Percentiles rank a stretch among this genome's conserved stretches.
These are phyloP conservation scores for Apodemus sylvaticus DNA, from an alignment of 2,113 vertebrate genomes.

Conservation along the genomic window DNA sequence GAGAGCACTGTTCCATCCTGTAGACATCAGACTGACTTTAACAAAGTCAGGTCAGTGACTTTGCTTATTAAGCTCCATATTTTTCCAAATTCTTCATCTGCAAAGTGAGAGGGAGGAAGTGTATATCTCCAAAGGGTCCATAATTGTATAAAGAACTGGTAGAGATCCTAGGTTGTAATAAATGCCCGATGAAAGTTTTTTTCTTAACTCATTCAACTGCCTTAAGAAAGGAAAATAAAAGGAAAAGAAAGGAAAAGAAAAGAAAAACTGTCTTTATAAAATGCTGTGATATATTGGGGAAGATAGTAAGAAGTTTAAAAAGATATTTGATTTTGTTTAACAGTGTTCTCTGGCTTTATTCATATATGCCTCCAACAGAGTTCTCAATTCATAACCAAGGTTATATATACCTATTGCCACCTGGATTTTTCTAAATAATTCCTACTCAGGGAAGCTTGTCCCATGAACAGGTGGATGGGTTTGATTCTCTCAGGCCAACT, in stretches of 20 bases:
- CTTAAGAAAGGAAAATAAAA: not conserved
- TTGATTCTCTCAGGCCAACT: not conserved
- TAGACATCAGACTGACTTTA: not conserved
- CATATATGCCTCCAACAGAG: not conserved
- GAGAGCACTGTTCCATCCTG: not conserved
- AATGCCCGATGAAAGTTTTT: not conserved
- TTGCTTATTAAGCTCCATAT: not conserved
- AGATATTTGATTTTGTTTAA: constrained; percentile 39
- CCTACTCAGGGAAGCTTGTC: not conserved
- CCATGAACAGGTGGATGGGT: not conserved
- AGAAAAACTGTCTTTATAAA: constrained; percentile 12
- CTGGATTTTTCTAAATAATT: constrained; percentile 24
- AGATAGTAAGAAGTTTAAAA: not conserved
- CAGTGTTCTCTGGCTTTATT: not conserved
- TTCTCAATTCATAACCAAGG: not conserved
- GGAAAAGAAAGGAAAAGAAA: not conserved
- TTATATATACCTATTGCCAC: not conserved
- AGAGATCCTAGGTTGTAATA: not conserved
- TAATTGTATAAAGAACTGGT: not conserved
- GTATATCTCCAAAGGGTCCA: not conserved
- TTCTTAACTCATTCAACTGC: not conserved
- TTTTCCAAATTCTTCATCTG: not conserved
- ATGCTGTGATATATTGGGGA: not conserved
- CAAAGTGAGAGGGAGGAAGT: not conserved
- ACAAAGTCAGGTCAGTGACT: not conserved